Conservation (phyloP, 2,113 vertebrate genomes). For the Odocoileus virginianus region DNA sequence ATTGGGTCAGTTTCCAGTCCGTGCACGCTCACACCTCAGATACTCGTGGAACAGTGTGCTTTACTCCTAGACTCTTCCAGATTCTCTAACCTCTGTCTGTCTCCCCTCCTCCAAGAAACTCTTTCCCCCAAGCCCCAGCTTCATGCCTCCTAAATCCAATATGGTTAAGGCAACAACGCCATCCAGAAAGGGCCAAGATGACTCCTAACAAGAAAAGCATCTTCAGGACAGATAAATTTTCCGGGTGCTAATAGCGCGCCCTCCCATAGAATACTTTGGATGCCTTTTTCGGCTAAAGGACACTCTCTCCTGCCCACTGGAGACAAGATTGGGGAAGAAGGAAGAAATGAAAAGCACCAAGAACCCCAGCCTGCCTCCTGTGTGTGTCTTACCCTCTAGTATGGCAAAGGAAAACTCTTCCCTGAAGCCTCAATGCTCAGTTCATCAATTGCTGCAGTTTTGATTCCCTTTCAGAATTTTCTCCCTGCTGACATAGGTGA, state of each 20-base stretch:
- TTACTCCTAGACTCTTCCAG: neutral
- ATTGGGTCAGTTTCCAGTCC: neutral
- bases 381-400: fast-evolving
- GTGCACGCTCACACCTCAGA: neutral
- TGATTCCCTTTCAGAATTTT: constrained; percentile 26
- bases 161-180: neutral
- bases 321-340: neutral
- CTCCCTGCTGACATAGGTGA: neutral
- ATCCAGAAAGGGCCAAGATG: neutral
- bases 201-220: neutral
- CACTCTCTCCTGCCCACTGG: neutral
- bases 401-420: fast-evolving
- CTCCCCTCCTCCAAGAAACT: neutral
- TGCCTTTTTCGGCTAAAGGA: neutral
- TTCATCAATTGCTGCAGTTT: neutral
- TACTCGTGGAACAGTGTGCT: neutral
- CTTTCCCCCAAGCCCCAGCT: neutral
- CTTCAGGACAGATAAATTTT: neutral
- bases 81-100: neutral
- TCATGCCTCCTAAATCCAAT: neutral
- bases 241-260: too few relatives aligned
- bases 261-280: neutral
- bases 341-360: neutral
- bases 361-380: neutral
- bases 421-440: neutral